Base-by-base conservation (phyloP, 2,888 invertebrate species). In the Cecidostiba fungosa region DNA sequence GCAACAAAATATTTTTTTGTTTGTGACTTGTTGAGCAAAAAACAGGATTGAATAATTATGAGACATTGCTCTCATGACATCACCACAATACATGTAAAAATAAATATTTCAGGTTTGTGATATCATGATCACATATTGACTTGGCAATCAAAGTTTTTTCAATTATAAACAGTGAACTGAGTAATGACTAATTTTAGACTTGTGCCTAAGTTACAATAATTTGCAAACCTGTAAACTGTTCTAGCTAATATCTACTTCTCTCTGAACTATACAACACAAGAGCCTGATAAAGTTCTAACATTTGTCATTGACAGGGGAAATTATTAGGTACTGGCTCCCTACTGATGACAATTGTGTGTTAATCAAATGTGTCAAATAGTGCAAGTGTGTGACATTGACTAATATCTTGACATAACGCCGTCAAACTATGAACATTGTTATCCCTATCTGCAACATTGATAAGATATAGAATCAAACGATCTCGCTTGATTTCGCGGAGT, bases 361-460 rank as follows among this genome's bases (percentile, higher is more conserved):
- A 82, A 81, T 84, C 77, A 77, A 83, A 86, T 4, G 80, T 80
- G 66, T 84, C 72, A 79, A 84, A 84, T 54, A 43, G 54, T 81
- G 77, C 84, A 84, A 80, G 26, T 77, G 4, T 77, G 50, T 79
- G 62, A 76, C 82, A 85, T 82, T 82, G 80, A 83, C 73, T 81
- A 80, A 84, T 8, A 50, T 80, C 72, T 69, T 14, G 72, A 72
- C 32, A 39, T 36, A 72, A 84, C 50, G 8, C 66, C 14, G 23
- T 72, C 66, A 50, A 86, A 73, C 62, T 80, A 80, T 77, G 78
- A 70, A 54, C 36, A 81, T 74, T 83, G 74, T 70, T 86, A 82
- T 86, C 81, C 78, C 66, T 86, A 73, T 86, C 81, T 84, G 81
- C 29, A 78, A 78, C 77, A 81, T 36, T 80, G 83, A 86, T 86